phyloP scores from a whole-genome alignment of 2,888 invertebrate species.

The Athripsodes cinereus region DNA sequence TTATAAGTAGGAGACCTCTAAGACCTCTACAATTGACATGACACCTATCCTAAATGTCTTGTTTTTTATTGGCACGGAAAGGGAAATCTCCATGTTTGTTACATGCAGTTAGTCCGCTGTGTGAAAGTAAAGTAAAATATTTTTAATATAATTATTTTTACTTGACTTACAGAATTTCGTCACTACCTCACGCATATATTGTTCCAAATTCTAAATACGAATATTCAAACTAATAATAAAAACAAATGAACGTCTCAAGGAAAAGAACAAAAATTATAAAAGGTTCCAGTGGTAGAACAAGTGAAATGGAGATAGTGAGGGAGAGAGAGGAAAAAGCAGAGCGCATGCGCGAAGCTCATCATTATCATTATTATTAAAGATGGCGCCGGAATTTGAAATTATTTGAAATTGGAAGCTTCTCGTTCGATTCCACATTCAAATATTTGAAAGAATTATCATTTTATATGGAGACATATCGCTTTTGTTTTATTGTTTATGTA shows the following conservation, averaged over 20 bases:
- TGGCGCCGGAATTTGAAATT: constrained; percentile 5
- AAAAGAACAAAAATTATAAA: no score
- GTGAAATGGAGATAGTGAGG: neutral
- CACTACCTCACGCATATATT: neutral
- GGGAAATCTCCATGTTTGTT: no score
- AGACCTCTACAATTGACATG: no score
- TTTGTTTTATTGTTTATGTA: no score
- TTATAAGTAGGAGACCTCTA: no score
- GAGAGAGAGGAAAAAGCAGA: neutral
- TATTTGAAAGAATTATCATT: neutral
- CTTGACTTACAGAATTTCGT: neutral
- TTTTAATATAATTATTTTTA: no score
- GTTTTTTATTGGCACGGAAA: no score
- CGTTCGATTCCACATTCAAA: neutral
- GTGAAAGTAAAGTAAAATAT: no score
- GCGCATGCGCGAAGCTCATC: neutral
- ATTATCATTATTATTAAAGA: neutral
- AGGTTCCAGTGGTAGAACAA: no score
- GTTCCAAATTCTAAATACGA: neutral
- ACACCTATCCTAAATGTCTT: no score
- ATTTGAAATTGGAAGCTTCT: neutral
- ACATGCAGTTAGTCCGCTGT: no score
- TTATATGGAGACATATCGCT: neutral
- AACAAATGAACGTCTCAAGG: neutral
- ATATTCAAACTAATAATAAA: constrained; percentile 1